Conservation (phyloP, 2,888 invertebrate species). For the Tachina grossa region DNA sequence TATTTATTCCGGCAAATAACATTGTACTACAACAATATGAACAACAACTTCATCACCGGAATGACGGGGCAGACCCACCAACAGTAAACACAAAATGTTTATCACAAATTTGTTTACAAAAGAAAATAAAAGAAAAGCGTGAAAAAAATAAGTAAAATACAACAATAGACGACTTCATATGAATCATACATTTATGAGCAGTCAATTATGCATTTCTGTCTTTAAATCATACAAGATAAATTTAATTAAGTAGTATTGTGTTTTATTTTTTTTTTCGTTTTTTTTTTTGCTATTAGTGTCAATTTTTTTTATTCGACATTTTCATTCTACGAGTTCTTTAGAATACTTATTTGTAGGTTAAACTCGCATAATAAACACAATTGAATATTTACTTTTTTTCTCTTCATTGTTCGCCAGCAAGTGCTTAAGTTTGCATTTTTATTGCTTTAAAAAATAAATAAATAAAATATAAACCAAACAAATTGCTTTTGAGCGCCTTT, state of each 20-base stretch:
- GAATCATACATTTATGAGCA: slow-evolving; percentile 37
- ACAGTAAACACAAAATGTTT: slow-evolving; percentile 9
- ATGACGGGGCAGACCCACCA: slow-evolving; percentile 30
- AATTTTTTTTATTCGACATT: slow-evolving; percentile 13
- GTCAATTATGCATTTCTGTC: neutral
- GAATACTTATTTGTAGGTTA: slow-evolving; percentile 46
- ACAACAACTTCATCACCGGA: neutral
- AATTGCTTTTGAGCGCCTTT: slow-evolving; percentile 29
- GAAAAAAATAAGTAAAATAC: neutral
- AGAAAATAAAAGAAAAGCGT: neutral
- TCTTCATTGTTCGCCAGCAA: neutral
- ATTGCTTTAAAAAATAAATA: slow-evolving; percentile 31
- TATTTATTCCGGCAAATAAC: slow-evolving; percentile 30
- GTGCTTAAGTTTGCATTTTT: slow-evolving; percentile 36
- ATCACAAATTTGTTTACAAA: slow-evolving; percentile 8
- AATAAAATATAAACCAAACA: slow-evolving; percentile 33
- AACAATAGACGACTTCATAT: slow-evolving; percentile 30
- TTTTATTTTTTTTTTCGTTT: neutral
- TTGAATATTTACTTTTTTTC: slow-evolving; percentile 19
- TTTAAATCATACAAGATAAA: slow-evolving; percentile 29
- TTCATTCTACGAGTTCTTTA: slow-evolving; percentile 25
- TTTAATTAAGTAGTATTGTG: slow-evolving; percentile 13
- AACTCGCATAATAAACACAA: slow-evolving; percentile 41
- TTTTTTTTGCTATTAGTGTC: neutral
- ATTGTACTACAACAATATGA: slow-evolving; percentile 32